Evolutionary conservation across 2,113 vertebrate genomes (phyloP).

Genomic region (Pseudorectes ferrugineus): DNA sequence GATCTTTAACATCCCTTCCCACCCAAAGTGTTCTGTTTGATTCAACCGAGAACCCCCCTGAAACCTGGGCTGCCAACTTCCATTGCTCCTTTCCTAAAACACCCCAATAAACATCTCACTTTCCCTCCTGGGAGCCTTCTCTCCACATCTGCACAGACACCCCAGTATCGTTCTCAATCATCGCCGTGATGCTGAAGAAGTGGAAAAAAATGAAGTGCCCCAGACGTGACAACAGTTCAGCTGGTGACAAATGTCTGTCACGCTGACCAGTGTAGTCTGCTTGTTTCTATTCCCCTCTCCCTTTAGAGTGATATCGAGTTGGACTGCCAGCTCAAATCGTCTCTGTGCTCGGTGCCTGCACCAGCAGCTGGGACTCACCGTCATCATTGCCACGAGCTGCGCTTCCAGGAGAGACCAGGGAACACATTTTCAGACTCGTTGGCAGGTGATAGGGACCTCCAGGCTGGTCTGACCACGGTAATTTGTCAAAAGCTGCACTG

Average conservation of each 20-base stretch:
- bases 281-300: neutral
- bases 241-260: neutral
- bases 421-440: accelerated
- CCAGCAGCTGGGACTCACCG: accelerated
- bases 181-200: neutral
- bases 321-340: neutral
- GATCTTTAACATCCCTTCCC: neutral
- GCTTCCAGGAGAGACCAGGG: neutral
- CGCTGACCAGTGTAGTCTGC: neutral
- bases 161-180: accelerated
- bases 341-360: neutral
- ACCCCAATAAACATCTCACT: neutral
- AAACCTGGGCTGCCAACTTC: neutral
- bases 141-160: neutral
- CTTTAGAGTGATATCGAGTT: neutral
- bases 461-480: neutral
- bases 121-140: neutral
- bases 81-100: neutral
- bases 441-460: neutral
- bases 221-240: neutral
- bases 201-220: neutral
- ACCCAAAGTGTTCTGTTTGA: neutral
- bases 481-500: neutral
- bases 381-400: accelerated
- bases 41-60: neutral